These are phyloP conservation scores for Myotis myotis DNA, from an alignment of 2,797 vertebrate genomes.

Conservation along the genomic window DNA sequence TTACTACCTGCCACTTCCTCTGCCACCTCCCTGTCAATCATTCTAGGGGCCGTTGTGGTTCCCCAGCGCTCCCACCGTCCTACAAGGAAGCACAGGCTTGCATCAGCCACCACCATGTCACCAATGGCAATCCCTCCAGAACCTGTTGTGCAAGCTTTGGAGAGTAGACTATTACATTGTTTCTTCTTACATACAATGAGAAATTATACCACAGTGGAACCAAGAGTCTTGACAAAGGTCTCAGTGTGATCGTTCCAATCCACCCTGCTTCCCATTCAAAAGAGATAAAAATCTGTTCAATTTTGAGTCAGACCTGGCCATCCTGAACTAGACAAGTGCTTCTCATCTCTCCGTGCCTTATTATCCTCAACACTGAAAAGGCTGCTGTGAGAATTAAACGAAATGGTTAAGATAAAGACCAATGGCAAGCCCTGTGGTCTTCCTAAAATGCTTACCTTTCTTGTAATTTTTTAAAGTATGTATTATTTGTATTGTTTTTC, in stretches of 20 bases:
- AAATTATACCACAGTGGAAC: neutral
- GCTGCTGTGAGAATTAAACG: neutral
- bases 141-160: neutral
- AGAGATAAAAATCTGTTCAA: neutral
- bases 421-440: too few relatives aligned
- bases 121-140: neutral
- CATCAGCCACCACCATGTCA: neutral
- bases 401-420: neutral
- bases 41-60: neutral
- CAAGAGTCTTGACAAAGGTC: constrained; percentile 22
- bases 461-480: neutral
- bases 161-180: neutral
- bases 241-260: neutral
- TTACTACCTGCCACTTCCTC: neutral
- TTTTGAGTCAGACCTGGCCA: neutral
- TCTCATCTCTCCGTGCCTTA: neutral
- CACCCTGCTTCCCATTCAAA: neutral
- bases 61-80: neutral
- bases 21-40: neutral
- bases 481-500: neutral
- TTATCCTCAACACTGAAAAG: neutral
- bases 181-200: neutral
- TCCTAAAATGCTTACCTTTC: neutral
- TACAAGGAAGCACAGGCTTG: neutral
- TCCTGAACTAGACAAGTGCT: neutral